Conservation (phyloP, 2,113 vertebrate genomes). For the Pungitius pungitius region DNA sequence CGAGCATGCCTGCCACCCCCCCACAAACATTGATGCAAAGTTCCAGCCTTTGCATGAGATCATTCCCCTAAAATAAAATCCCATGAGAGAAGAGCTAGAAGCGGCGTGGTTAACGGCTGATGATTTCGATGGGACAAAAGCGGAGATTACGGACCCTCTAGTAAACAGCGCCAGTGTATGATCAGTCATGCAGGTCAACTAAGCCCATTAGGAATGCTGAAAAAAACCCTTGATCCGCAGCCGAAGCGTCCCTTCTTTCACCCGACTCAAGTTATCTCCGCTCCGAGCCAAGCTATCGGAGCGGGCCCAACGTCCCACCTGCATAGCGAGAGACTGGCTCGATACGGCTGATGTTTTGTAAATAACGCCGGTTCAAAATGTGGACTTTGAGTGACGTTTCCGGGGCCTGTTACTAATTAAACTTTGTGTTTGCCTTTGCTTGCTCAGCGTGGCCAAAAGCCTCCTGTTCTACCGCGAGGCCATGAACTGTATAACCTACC, state of each 20-base stretch:
- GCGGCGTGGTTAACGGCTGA: conserved; percentile 36
- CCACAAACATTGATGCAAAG: conserved; percentile 11
- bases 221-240: conserved; percentile 64
- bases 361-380: not conserved
- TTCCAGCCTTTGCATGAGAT: conserved; percentile 31
- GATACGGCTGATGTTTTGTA: conserved; percentile 14
- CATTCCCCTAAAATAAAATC: conserved; percentile 36
- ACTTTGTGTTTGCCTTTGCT: conserved; percentile 27
- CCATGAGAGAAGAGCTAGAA: conserved; percentile 33
- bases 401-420: conserved; percentile 11
- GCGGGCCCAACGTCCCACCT: conserved; percentile 3
- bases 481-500: conserved; percentile 5
- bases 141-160: conserved; percentile 49
- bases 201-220: conserved; percentile 70
- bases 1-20: not conserved
- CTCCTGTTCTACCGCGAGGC: conserved; percentile 1
- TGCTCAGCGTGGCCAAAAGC: conserved; percentile 4
- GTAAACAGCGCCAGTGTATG: conserved; percentile 45
- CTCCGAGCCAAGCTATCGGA: conserved; percentile 7
- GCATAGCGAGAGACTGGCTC: conserved; percentile 1
- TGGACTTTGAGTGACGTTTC: conserved; percentile 14
- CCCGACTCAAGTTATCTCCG: conserved; percentile 29
- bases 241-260: conserved; percentile 46
- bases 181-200: conserved; percentile 67
- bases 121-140: conserved; percentile 43